These are phyloP conservation scores for Sarcophaga caerulescens DNA, from an alignment of 2,888 invertebrate genomes.

Conservation along the genomic window DNA sequence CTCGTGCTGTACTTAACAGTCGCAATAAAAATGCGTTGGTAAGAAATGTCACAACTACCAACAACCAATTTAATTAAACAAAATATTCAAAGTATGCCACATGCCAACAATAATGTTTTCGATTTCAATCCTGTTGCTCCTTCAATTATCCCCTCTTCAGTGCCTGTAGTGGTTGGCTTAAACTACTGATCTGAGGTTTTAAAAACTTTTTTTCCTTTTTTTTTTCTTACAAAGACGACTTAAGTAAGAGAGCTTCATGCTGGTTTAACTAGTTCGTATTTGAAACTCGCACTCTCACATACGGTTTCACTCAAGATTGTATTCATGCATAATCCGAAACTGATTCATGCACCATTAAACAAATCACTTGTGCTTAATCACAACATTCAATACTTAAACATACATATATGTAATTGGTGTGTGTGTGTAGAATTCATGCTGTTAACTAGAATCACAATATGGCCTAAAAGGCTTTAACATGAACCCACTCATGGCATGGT, in stretches of 20 bases:
- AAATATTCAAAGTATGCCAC: constrained; percentile 39
- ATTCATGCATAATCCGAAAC: constrained; percentile 68
- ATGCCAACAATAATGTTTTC: constrained; percentile 24
- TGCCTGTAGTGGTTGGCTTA: background rate
- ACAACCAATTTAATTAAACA: constrained; percentile 53
- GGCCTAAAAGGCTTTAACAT: constrained; percentile 68
- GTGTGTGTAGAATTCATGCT: constrained; percentile 45
- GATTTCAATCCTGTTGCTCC: constrained; percentile 44
- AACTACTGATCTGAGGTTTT: background rate
- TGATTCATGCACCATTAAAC: constrained; percentile 71
- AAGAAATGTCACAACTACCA: constrained; percentile 61
- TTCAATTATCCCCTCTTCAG: no score
- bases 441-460: constrained; percentile 67
- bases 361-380: constrained; percentile 70
- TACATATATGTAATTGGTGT: background rate
- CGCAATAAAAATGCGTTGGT: constrained; percentile 56
- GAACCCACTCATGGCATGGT: constrained; percentile 65
- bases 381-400: constrained; percentile 51
- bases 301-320: constrained; percentile 26
- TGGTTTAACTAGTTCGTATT: constrained; percentile 44
- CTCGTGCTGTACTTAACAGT: constrained; percentile 50
- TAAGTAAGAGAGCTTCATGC: constrained; percentile 20
- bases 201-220: background rate
- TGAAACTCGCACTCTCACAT: constrained; percentile 18
- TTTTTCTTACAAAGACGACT: background rate